phyloP scores from a whole-genome alignment of 2,797 vertebrate genomes.

The Sebastes vulpes region DNA sequence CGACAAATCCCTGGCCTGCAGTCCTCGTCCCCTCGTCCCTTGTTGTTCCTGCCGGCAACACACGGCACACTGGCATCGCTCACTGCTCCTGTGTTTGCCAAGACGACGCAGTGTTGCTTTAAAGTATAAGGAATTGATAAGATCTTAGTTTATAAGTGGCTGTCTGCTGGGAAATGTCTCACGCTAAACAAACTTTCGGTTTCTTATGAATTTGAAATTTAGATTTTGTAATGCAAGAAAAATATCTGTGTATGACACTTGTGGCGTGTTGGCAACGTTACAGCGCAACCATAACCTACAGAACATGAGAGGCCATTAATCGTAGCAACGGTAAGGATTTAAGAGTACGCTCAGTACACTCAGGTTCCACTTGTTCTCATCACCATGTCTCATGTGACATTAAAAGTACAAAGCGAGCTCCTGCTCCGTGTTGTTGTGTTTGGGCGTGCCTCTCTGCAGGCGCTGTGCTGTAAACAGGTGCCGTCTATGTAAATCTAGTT shows the following conservation, averaged over 20 bases:
- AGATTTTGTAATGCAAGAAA: neutral
- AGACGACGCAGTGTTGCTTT: slow-evolving; percentile 9
- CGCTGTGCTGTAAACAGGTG: slow-evolving; percentile 69
- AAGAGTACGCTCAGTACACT: slow-evolving; percentile 11
- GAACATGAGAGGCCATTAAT: neutral
- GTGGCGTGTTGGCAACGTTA: slow-evolving; percentile 5
- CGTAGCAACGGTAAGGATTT: slow-evolving; percentile 2
- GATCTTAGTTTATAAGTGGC: slow-evolving; percentile 24
- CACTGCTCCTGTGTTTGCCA: slow-evolving; percentile 10
- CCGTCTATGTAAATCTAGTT: slow-evolving; percentile 28
- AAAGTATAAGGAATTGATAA: slow-evolving; percentile 6
- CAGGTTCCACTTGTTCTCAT: slow-evolving; percentile 38
- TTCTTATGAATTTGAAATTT: slow-evolving; percentile 7
- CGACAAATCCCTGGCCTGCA: slow-evolving; percentile 67
- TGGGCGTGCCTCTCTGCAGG: slow-evolving; percentile 17
- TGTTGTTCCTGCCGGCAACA: slow-evolving; percentile 23
- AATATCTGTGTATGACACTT: neutral
- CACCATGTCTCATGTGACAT: slow-evolving; percentile 18
- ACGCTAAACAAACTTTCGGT: neutral
- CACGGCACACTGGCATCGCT: slow-evolving; percentile 13
- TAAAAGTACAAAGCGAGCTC: slow-evolving; percentile 12
- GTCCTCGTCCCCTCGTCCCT: slow-evolving; percentile 52
- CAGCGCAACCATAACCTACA: neutral
- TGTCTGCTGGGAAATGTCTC: slow-evolving; percentile 8
- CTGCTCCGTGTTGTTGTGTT: neutral